Evolutionary conservation across 2,888 invertebrate genomes (phyloP).

Genomic region (Limnephilus lunatus): DNA sequence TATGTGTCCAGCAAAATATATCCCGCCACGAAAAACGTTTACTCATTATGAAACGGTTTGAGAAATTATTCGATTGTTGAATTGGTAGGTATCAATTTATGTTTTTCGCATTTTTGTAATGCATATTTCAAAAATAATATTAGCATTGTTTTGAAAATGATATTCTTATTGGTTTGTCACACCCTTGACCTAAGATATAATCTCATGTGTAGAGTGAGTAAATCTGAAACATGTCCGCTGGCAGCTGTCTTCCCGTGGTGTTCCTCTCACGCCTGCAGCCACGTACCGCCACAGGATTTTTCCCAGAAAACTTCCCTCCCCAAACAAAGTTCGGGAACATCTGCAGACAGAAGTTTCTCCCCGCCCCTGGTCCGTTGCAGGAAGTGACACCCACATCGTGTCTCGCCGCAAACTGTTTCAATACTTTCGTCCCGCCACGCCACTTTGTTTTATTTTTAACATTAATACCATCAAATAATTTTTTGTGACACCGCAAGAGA

Average conservation of each 20-base stretch:
- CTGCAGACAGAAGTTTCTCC: conserved; percentile 52
- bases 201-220: background rate
- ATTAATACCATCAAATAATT: background rate
- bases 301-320: conserved; percentile 46
- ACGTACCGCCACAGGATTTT: conserved; percentile 11
- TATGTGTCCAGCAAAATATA: no score
- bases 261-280: conserved; percentile 32
- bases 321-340: conserved; percentile 53
- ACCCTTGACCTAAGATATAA: background rate
- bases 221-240: conserved; percentile 16
- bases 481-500: background rate
- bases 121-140: background rate
- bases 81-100: no score
- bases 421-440: background rate
- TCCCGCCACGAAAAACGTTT: no score
- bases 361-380: conserved; percentile 38
- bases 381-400: conserved; percentile 47
- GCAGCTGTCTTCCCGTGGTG: conserved; percentile 14
- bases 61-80: no score
- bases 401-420: background rate
- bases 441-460: background rate
- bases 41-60: no score
- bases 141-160: background rate
- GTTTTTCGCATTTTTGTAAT: no score
- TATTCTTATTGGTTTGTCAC: background rate